phyloP scores from a whole-genome alignment of 2,113 vertebrate species.

The Corvus hawaiiensis region DNA sequence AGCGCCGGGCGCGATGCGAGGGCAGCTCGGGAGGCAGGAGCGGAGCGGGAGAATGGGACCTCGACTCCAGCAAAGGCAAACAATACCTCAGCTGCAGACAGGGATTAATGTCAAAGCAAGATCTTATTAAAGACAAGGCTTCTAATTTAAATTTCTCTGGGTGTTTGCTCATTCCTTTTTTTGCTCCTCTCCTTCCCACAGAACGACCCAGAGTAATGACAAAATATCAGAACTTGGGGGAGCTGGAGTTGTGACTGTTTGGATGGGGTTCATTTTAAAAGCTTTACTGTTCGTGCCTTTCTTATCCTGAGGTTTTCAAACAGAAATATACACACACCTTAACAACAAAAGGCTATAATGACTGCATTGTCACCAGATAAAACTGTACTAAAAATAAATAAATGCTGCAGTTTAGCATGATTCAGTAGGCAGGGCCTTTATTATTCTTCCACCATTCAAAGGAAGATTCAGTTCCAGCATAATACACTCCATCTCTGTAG shows the following conservation, averaged over 20 bases:
- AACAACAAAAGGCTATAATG: constrained; percentile 34
- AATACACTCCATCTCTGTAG: background rate
- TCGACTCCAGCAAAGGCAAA: background rate
- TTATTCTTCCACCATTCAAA: constrained; percentile 29
- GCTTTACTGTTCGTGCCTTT: background rate
- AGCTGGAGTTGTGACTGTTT: background rate
- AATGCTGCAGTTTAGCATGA: constrained; percentile 44
- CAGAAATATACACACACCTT: constrained; percentile 14
- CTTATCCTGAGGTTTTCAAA: constrained; percentile 9
- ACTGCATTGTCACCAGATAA: constrained; percentile 34
- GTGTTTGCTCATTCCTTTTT: background rate
- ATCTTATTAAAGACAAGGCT: background rate
- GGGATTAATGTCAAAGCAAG: background rate
- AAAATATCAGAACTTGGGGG: background rate
- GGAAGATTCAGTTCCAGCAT: background rate
- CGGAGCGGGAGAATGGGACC: background rate
- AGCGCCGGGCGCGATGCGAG: background rate
- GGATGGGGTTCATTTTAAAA: background rate
- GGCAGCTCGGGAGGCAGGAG: background rate
- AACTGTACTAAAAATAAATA: constrained; percentile 52
- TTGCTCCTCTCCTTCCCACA: background rate
- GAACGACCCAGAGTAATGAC: background rate
- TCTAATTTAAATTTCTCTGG: background rate
- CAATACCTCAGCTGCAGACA: background rate
- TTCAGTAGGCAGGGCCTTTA: constrained; percentile 22